A percentile compares a stretch with the other conserved stretches of the same genome.
Evolutionary conservation across 2,797 vertebrate genomes (phyloP).

Genomic region (Passerculus sandwichensis): DNA sequence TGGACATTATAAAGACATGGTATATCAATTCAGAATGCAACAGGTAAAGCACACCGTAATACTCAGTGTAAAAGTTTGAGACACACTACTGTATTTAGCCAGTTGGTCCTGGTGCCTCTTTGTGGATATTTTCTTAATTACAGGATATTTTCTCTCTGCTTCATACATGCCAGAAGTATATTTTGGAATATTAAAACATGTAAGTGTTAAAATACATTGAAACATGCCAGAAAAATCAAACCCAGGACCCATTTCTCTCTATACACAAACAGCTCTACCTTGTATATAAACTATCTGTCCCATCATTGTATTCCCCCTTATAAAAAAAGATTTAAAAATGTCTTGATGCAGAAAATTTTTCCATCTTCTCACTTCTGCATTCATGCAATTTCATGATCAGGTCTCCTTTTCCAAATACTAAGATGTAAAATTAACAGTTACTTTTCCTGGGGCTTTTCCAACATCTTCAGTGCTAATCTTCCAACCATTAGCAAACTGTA

Average conservation of each 20-base stretch:
- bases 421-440: conserved; percentile 38
- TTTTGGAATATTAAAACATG: background rate
- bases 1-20: background rate
- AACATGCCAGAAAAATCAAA: background rate
- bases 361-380: background rate
- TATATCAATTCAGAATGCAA: background rate
- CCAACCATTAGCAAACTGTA: conserved; percentile 91
- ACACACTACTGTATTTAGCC: background rate
- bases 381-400: background rate
- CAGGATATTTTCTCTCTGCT: background rate
- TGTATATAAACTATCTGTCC: background rate
- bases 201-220: background rate
- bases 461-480: conserved; percentile 85
- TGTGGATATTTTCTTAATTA: background rate
- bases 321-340: background rate
- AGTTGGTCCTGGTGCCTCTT: background rate
- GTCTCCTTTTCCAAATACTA: background rate
- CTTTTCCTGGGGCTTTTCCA: conserved; percentile 84
- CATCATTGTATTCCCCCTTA: background rate
- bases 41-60: background rate
- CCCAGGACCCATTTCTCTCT: background rate
- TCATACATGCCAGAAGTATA: background rate
- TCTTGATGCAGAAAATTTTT: background rate
- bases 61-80: background rate
- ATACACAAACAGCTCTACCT: background rate